Conservation (phyloP, 2,113 vertebrate species). For the Heptranchias perlo region DNA sequence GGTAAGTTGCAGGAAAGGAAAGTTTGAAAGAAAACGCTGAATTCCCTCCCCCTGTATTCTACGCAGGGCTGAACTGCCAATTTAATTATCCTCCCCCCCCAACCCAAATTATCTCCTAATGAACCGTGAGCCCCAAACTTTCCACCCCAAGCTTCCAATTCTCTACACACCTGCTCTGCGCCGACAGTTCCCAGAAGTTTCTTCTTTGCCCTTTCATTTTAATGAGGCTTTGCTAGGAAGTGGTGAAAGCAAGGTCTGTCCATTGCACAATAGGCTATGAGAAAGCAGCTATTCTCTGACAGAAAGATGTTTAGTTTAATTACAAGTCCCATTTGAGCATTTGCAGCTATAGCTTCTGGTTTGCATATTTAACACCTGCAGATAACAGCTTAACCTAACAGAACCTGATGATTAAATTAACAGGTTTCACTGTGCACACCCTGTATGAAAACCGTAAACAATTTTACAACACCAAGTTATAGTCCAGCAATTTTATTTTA, state of each 20-base stretch:
- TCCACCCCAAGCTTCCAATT: not conserved
- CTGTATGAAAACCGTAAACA: not conserved
- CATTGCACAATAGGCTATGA: not conserved
- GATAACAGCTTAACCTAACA: not conserved
- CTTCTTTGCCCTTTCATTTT: not conserved
- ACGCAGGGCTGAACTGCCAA: not conserved
- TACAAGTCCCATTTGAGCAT: not conserved
- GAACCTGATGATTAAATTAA: not conserved
- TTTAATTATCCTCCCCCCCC: not conserved
- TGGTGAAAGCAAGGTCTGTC: not conserved
- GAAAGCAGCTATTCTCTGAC: not conserved
- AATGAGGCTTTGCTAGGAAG: not conserved
- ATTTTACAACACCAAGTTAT: too few species aligned
- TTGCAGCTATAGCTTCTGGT: not conserved
- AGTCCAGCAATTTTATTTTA: too few species aligned
- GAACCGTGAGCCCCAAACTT: not conserved
- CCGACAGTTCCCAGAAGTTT: not conserved
- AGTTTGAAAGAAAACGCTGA: not conserved
- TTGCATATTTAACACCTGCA: not conserved
- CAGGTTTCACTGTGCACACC: not conserved
- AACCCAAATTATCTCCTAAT: too few species aligned
- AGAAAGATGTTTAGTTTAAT: not conserved
- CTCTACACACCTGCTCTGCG: not conserved
- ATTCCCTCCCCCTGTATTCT: not conserved
- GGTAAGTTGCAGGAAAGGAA: not conserved